Evolutionary conservation across 2,888 invertebrate genomes (phyloP), one percentile per base, ranked within the genome.

Genomic region (Pheosia gnoma): DNA sequence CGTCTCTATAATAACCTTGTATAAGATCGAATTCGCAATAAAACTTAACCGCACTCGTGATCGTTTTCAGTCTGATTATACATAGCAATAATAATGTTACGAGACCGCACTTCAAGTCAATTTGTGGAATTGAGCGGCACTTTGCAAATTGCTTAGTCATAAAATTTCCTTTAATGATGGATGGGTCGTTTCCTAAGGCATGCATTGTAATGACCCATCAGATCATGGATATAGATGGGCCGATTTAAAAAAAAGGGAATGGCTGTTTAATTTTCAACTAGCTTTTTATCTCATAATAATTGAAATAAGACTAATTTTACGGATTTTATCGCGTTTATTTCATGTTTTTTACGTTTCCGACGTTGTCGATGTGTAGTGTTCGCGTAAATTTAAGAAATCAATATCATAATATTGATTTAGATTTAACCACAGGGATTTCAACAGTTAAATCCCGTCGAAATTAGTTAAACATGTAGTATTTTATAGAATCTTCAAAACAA

Each of bases 111-210:
- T 79, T 74, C 71, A 76, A 72, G 74, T 74, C 78, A 77, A 77
- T 82, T 81, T 78, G 62, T 66, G 60, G 67, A 74, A 77, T 76
- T 74, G 79, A 70, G 25, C 67, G 69, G 67, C 70, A 72, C 72
- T 77, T 75, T 72, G 71, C 71, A 59, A 73, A 76, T 71, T 77
- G 76, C 66, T 54, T 59, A 9, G 10, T 57, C 60, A 65, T 64
- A 60, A 54, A 54, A 56, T 41, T 56, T 13, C 51, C 13, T 43
- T 65, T 72, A 71, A 75, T 69, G 69, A 71, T 59, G 57, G 38
- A 54, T 45, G 37, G 49, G 58, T 55, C 55, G 59, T 66, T 71
- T 65, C 65, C n/a, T 38, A 47, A 11, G 36, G 45, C 36, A 56
- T 56, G 56, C n/a, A 8, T 5, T 41, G 4, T 55, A 55, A 53